Evolutionary conservation across 2,797 vertebrate species (phyloP), one percentile per base, ranked within the genome.

Genomic region (Cryptoblepharus egeriae): DNA sequence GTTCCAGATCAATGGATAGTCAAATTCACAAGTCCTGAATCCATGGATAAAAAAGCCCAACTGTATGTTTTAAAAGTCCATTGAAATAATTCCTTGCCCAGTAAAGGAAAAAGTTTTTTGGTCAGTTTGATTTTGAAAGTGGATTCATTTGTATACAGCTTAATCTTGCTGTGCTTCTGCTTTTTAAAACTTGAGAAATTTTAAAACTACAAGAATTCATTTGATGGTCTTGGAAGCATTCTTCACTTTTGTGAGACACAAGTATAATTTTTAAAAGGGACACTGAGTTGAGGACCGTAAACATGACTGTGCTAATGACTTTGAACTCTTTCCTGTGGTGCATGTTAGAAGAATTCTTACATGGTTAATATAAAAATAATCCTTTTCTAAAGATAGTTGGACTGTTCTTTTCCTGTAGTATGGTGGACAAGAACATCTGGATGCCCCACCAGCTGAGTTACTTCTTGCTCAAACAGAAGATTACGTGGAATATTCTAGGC

Each of bases 381-480:
- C 39, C 39, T 35, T 13, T 74, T 75, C 60, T 45, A 30, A 80
- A 67, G 26, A 49, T 0, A 18, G 61, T 0, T 2, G 7, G 55
- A n/a, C 52, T 16, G 0, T 74, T 71, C 86, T 77, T 81, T 81
- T 16, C 82, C 89, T 94, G 72, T 87, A 99, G 99, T 99, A 99
- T n/a, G 99, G 99, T 74, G 98, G 99, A 61, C 85, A 99, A 88
- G 97, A 99, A 90, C 98, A 99, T 88, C 92, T 99, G 89, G 96
- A 99, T 86, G 96, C 97, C 1, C 98, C 97, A 24, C 97, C 98
- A 0, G 95, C 96, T 80, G 98, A 99, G 89, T 91, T 99, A 88
- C 96, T 99, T 2, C 88, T 99, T 92, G 99, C 98, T 68, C 99
- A 99, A 92, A 99, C 98, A 0, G 99, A 99, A 92, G 98, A 99